These are phyloP conservation scores for Listrodromus nycthemerus DNA, from an alignment of 2,888 invertebrate genomes.

Conservation along the genomic window DNA sequence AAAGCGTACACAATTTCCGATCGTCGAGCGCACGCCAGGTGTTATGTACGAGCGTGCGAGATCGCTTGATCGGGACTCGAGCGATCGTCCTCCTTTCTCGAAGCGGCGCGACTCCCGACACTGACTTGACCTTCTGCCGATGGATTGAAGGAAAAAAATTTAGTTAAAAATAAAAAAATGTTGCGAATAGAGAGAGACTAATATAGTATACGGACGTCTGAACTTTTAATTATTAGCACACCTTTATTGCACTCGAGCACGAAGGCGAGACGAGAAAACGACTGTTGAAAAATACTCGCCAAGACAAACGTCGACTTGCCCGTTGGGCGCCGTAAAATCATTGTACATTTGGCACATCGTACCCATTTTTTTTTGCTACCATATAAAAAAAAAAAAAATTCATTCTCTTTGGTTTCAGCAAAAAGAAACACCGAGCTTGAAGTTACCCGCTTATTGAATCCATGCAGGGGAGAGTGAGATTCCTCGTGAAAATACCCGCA, in stretches of 20 bases:
- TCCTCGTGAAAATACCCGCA: conserved; percentile 38
- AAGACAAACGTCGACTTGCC: conserved; percentile 6
- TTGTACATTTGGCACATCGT: conserved; percentile 8
- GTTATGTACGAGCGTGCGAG: conserved; percentile 9
- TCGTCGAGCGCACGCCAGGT: conserved; percentile 37
- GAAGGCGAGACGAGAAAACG: conserved; percentile 22
- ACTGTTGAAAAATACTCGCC: conserved; percentile 12
- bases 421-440: conserved; percentile 38
- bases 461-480: conserved; percentile 7
- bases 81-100: conserved; percentile 70
- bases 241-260: conserved; percentile 36
- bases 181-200: conserved; percentile 8
- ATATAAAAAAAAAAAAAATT: background rate
- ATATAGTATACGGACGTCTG: conserved; percentile 20
- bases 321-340: conserved; percentile 17
- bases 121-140: conserved; percentile 66
- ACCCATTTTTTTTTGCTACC: conserved; percentile 5
- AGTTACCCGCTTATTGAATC: conserved; percentile 49
- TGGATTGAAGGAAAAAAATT: conserved; percentile 9
- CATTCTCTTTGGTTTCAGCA: conserved; percentile 38
- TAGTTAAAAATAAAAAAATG: background rate
- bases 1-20: conserved; percentile 41
- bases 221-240: conserved; percentile 40
- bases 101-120: conserved; percentile 31
- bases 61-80: conserved; percentile 22